Evolutionary conservation across 2,113 vertebrate species (phyloP), one percentile per base, ranked within the genome.

Genomic region (Heterotilapia buettikoferi): DNA sequence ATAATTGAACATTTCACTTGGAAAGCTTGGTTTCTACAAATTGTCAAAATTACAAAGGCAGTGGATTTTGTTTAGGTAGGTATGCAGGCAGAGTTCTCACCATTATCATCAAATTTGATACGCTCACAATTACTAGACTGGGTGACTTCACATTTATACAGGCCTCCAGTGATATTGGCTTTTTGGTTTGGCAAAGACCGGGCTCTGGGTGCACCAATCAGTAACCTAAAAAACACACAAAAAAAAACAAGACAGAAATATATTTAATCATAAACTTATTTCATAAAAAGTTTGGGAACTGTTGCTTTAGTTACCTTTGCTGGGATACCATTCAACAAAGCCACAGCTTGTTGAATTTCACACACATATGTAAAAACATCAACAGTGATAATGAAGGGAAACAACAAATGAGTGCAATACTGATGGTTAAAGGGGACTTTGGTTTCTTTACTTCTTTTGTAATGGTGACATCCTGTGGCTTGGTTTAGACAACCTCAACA

Each of bases 181-280:
- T 78, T 93, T 89, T 99, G 98, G 4, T 90, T 85, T 1, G 95
- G 92, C 71, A 99, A 96, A 43, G 97, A 98, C 89, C 87, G 96
- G 29, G 98, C 97, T 87, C 94, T 96, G 40, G 99, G 99, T 40
- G 99, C 97, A 54, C 99, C 99, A 82, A 99, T 97, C 40, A 99
- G 92, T 94, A 99, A 92, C 71, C 98, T 99, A 96, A 71, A 9
- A 68, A 59, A 81, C 1, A 80, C 68, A 82, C 8, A 31, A 31
- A 11, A 43, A 73, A 81, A 36, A 61, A 6, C 45, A 79, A 68
- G 9, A 50, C 10, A 68, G 71, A n/a, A 40, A 66, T n/a, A 45
- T 9, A 14, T 8, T 9, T 78, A 43, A 84, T 68, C 11, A 26
- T 33, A 9, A 59, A 68, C 26, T 3, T 6, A 12, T 29, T 18